phyloP scores from a whole-genome alignment of 2,888 invertebrate species.

The Itoplectis maculator region DNA sequence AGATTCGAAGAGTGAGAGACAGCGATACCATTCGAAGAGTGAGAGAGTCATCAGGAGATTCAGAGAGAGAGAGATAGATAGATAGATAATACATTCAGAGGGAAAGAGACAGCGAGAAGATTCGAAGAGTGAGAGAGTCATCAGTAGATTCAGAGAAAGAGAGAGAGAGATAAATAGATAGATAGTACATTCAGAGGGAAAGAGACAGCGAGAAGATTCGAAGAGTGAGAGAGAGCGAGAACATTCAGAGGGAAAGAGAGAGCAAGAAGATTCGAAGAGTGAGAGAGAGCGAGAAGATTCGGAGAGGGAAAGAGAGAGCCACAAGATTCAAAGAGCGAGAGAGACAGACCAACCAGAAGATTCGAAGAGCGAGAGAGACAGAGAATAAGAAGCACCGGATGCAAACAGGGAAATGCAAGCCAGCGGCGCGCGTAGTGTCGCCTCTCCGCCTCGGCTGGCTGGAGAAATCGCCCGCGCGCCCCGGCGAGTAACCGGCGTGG shows the following conservation, averaged over 20 bases:
- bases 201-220: too few species aligned
- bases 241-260: constrained; percentile 26
- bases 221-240: too few species aligned
- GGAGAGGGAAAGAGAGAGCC: constrained; percentile 13
- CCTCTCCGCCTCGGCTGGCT: constrained; percentile 12
- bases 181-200: too few species aligned
- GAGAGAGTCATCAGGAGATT: too few species aligned
- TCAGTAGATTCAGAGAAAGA: too few species aligned
- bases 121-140: too few species aligned
- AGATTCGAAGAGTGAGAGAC: too few species aligned
- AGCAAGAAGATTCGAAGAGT: neutral
- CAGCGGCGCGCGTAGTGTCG: constrained; percentile 33
- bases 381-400: constrained; percentile 56
- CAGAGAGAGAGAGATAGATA: too few species aligned
- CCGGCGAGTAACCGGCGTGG: neutral
- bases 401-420: constrained; percentile 51
- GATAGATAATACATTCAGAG: too few species aligned
- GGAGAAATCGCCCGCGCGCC: neutral
- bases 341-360: constrained; percentile 34
- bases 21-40: too few species aligned
- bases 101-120: too few species aligned
- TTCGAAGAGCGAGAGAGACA: constrained; percentile 31
- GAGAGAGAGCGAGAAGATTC: neutral
- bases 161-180: too few species aligned
- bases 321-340: constrained; percentile 26